A percentile compares a stretch with the other conserved stretches of the same genome.
Conservation (phyloP, 1,140 invertebrate species). For the Apis dorsata region DNA sequence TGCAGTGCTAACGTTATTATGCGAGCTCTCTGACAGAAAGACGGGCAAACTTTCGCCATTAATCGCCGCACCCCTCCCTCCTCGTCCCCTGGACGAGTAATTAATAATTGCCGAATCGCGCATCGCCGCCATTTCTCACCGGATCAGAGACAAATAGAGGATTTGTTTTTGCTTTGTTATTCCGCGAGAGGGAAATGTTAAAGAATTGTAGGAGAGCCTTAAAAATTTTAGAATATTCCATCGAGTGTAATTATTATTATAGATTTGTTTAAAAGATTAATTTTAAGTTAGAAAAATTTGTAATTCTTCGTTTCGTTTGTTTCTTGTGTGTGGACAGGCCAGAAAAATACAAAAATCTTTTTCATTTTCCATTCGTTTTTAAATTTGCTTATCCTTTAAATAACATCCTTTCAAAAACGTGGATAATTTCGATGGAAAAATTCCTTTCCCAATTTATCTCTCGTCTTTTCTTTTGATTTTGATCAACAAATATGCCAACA, state of each 20-base stretch:
- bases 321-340: too few relatives aligned
- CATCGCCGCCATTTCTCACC: slow-evolving; percentile 29
- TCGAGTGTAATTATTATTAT: too few relatives aligned
- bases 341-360: not conserved
- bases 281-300: too few relatives aligned
- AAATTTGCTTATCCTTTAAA: too few relatives aligned
- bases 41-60: slow-evolving; percentile 34
- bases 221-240: too few relatives aligned
- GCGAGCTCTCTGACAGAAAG: slow-evolving; percentile 13
- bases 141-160: not conserved
- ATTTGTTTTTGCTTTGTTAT: too few relatives aligned
- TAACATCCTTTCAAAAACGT: not conserved
- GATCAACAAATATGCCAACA: too few relatives aligned
- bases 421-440: not conserved
- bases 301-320: not conserved
- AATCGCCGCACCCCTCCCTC: slow-evolving; percentile 8
- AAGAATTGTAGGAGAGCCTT: too few relatives aligned
- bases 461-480: too few relatives aligned
- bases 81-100: slow-evolving; percentile 25
- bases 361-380: not conserved
- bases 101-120: slow-evolving; percentile 42
- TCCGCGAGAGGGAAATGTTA: not conserved
- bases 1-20: slow-evolving; percentile 49
- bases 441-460: too few relatives aligned
- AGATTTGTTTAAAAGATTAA: too few relatives aligned